Conservation (phyloP, 2,797 vertebrate genomes). For the Amazonetta brasiliensis region DNA sequence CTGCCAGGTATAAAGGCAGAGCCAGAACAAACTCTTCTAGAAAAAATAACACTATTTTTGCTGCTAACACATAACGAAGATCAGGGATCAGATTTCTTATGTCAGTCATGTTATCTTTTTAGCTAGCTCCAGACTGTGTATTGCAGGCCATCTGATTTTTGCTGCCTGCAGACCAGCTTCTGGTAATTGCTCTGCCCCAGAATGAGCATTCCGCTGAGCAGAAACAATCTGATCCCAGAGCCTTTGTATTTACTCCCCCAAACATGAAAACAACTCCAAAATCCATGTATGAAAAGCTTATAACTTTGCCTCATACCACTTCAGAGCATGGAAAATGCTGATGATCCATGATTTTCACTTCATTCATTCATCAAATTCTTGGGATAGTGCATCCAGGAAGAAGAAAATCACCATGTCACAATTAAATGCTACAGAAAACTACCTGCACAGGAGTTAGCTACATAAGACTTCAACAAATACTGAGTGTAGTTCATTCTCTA, state of each 20-base stretch:
- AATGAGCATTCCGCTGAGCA: neutral
- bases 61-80: neutral
- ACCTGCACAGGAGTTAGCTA: neutral
- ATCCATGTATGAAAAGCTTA: neutral
- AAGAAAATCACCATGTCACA: neutral
- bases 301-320: neutral
- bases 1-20: conserved; percentile 54
- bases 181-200: neutral
- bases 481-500: neutral
- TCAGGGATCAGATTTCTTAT: neutral
- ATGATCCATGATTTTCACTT: neutral
- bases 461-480: neutral
- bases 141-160: neutral
- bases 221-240: neutral
- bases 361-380: neutral
- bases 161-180: neutral
- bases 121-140: neutral
- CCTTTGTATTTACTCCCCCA: neutral
- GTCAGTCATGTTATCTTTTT: neutral
- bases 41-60: conserved; percentile 33
- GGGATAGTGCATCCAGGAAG: neutral
- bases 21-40: conserved; percentile 47
- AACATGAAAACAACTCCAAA: neutral
- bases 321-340: neutral
- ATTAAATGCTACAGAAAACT: neutral